Evolutionary conservation across 2,888 invertebrate genomes (phyloP), one percentile per base, ranked within the genome.

Genomic region (Cephus pygmeus): DNA sequence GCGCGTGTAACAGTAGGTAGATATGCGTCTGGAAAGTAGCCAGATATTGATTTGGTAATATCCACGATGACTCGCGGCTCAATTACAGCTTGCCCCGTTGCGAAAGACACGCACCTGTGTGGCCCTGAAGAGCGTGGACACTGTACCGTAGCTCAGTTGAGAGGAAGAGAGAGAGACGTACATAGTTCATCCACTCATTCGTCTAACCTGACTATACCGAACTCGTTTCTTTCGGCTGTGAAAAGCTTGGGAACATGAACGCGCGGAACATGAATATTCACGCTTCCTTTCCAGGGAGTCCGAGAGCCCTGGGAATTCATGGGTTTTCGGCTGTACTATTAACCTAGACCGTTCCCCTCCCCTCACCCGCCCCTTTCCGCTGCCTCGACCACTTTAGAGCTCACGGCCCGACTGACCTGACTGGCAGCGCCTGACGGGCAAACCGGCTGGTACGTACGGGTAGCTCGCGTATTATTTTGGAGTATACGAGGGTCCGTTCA

Each of bases 51-150:
- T 74, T 74, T 74, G 74, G 74, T 74, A 74, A 74, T 74, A 71
- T 71, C 71, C 74, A 36, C 34, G 74, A 74, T 74, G 74, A 35
- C 74, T 74, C 34, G 74, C 34, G 30, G 35, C 74, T 74, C 74
- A 74, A 74, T 74, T 74, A 74, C 74, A 30, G 36, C 34, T 34
- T 34, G 36, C 74, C 12, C 34, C 74, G 36, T 74, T 74, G 74
- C 74, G 74, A 74, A 74, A 74, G 74, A 11, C 12, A 34, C 74
- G 74, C 74, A 74, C 74, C 74, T 74, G 74, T 36, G 74, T n/a
- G 74, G 34, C 36, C 74, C 23, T 30, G 74, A 33, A 23, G 30
- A 34, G 30, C 34, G 34, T 11, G 74, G 36, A 15, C 71, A 31
- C 71, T 12, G 33, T 71, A 71, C 71, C 15, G 33, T 33, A 31